Evolutionary conservation across 53 echinoderm and acorn worm genomes (phyloP), one percentile per base, ranked within the genome.

Genomic region (Echinometra lucunter): DNA sequence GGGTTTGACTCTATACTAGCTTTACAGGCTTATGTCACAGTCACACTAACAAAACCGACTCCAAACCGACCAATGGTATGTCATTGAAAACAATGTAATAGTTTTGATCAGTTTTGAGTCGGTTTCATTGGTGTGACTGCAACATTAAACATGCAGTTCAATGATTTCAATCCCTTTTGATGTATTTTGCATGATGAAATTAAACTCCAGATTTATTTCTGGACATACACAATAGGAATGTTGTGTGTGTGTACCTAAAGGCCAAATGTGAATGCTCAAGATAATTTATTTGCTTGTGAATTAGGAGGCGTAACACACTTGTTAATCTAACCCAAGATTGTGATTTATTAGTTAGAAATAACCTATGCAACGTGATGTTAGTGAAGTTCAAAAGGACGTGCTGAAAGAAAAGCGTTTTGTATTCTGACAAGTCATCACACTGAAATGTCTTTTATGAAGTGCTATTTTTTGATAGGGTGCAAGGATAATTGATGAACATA

Each of bases 321-420:
- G 37, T 15, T 37, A 74, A 37, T 74, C 11, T 16, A 40, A 78
- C 78, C 78, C 6, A 28, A 6, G 12, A n/a, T 12, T 47, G 10
- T 85, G 85, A 85, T 85, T 85, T 85, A 85, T 49, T 47, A 28
- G 12, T 9, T 8, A 28, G 49, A 9, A 12, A 2, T 85, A 49
- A 85, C 85, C 85, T 21, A 28, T 19, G 15, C 27, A 27, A n/a
- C 85, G 30, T 85, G 49, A 49, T 49, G 85, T 12, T 47, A 85
- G 45, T 30, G 30, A 85, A 9, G 6, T n/a, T 18, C 44, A 37
- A 78, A 2, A 40, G 1, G 45, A 82, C 45, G 45, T 1, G 27
- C 23, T 82, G 85, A 85, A 85, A 53, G 85, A 85, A 63, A 85
- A 30, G 28, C 49, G 28, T 85, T 85, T 47, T 85, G 49, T 53